phyloP scores from a whole-genome alignment of 37 sponge, comb jelly and placozoan species.

The Chondrosia reniformis region DNA sequence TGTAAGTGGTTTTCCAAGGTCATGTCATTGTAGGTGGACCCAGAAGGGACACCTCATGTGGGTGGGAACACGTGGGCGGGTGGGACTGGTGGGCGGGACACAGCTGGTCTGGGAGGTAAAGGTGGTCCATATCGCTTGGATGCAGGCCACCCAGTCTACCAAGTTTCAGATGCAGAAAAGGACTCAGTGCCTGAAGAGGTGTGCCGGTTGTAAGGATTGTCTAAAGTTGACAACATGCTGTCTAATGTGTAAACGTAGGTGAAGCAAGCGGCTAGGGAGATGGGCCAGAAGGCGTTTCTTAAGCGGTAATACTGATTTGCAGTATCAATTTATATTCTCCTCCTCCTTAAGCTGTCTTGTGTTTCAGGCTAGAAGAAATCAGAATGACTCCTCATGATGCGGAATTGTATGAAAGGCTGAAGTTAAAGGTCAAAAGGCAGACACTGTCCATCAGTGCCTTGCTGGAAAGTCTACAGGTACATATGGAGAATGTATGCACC shows the following conservation, averaged over 20 bases:
- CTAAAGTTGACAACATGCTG: neutral
- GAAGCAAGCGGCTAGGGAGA: constrained; percentile 77
- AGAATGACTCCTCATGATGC: constrained; percentile 88
- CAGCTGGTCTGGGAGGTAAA: constrained; percentile 91
- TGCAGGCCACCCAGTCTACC: constrained; percentile 87
- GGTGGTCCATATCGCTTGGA: constrained; percentile 94
- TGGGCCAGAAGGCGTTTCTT: constrained; percentile 75
- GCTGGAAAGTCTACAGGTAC: constrained; percentile 49
- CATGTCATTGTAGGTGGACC: constrained; percentile 60
- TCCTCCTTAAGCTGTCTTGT: neutral
- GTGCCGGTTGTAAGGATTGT: constrained; percentile 35
- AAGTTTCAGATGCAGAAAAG: constrained; percentile 86
- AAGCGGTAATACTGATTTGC: constrained; percentile 62
- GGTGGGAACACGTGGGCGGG: constrained; percentile 98
- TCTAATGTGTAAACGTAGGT: constrained; percentile 41
- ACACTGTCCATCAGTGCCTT: constrained; percentile 56
- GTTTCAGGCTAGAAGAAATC: constrained; percentile 73
- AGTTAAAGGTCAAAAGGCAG: constrained; percentile 53
- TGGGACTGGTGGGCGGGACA: constrained; percentile 92
- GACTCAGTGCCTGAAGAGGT: constrained; percentile 84
- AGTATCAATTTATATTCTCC: no score
- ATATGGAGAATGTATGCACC: neutral
- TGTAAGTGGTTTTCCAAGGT: neutral
- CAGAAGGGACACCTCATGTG: constrained; percentile 80
- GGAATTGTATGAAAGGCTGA: constrained; percentile 55